phyloP scores from a whole-genome alignment of 2,113 vertebrate genomes.

The Sula dactylatra region DNA sequence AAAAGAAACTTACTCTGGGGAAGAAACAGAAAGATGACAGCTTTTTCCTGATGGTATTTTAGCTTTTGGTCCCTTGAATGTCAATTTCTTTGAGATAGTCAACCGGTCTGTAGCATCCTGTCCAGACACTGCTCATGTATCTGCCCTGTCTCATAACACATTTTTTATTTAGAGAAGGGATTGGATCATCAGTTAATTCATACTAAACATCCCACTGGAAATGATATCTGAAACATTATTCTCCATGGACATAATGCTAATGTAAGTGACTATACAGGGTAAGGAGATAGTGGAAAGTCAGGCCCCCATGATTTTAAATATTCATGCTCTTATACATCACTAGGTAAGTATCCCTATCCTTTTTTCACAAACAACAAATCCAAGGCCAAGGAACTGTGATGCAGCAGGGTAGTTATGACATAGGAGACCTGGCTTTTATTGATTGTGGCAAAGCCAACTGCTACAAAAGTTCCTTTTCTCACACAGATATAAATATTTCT shows the following conservation, averaged over 20 bases:
- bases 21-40: fast-evolving
- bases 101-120: neutral
- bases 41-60: neutral
- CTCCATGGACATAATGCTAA: neutral
- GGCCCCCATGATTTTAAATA: neutral
- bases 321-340: neutral
- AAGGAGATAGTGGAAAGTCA: neutral
- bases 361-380: neutral
- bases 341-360: neutral
- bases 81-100: neutral
- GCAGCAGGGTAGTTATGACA: neutral
- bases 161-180: neutral
- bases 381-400: neutral
- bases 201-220: neutral
- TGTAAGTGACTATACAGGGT: neutral
- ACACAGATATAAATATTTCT: neutral
- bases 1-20: neutral
- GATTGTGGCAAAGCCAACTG: neutral
- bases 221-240: neutral
- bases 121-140: neutral
- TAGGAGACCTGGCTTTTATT: neutral
- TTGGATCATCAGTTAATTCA: neutral
- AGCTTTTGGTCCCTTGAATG: neutral
- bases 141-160: fast-evolving
- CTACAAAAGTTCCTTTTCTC: neutral